Percentiles rank a stretch among this genome's conserved stretches.
phyloP scores from a whole-genome alignment of 2,888 invertebrate genomes.

The Teleiodes luculella region DNA sequence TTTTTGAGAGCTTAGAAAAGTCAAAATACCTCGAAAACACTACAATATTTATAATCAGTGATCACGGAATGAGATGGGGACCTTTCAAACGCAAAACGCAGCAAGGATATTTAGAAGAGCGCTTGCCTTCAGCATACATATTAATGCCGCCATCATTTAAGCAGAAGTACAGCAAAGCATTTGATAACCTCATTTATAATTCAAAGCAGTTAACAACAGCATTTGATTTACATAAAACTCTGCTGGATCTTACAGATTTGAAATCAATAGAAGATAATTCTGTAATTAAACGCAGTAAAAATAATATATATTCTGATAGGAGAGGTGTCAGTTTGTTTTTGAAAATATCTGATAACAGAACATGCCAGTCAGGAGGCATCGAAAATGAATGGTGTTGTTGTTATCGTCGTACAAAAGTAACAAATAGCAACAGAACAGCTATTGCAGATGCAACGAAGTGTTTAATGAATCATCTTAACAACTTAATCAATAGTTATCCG shows the following conservation, averaged over 20 bases:
- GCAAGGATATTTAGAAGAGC: slow-evolving; percentile 89
- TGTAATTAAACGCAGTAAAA: slow-evolving; percentile 34
- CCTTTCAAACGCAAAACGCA: slow-evolving; percentile 85
- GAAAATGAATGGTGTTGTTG: slow-evolving; percentile 90
- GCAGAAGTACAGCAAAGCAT: slow-evolving; percentile 74
- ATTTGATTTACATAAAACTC: slow-evolving; percentile 86
- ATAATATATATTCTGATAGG: slow-evolving; percentile 51
- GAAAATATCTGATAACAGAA: slow-evolving; percentile 81
- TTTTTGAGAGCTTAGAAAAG: slow-evolving; percentile 68
- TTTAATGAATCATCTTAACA: neutral
- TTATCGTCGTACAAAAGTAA: slow-evolving; percentile 63
- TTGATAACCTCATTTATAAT: slow-evolving; percentile 80
- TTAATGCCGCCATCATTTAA: slow-evolving; percentile 83
- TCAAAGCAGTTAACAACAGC: slow-evolving; percentile 81
- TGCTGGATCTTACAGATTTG: slow-evolving; percentile 80
- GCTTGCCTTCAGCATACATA: slow-evolving; percentile 86
- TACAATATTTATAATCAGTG: slow-evolving; percentile 84
- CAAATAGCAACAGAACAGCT: neutral
- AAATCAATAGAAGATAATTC: slow-evolving; percentile 35
- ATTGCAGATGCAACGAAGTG: neutral
- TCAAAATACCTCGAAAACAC: slow-evolving; percentile 78
- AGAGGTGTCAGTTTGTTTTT: slow-evolving; percentile 85
- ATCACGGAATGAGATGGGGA: slow-evolving; percentile 92
- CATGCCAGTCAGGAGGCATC: slow-evolving; percentile 85
- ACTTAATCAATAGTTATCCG: neutral